A percentile compares a stretch with the other conserved stretches of the same genome.
Conservation (phyloP, 2,797 vertebrate species). For the Spea hammondii region DNA sequence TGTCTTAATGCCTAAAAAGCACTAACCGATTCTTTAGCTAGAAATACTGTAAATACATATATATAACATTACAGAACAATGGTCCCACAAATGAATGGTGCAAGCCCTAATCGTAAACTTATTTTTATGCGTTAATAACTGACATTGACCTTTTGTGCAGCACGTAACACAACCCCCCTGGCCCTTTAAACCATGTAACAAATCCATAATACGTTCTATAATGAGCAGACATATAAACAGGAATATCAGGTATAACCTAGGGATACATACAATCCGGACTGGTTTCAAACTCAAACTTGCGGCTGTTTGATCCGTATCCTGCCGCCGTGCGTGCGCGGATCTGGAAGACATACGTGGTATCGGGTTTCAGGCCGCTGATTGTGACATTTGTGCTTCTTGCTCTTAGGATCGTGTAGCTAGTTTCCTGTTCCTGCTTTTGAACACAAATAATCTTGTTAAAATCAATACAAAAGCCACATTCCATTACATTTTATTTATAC, state of each 20-base stretch:
- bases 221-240: not conserved
- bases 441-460: constrained; percentile 62
- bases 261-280: constrained; percentile 90
- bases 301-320: constrained; percentile 90
- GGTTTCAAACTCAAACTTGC: constrained; percentile 96
- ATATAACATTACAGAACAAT: no score
- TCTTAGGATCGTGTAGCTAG: constrained; percentile 95
- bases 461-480: constrained; percentile 46
- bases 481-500: not conserved
- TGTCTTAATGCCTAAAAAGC: no score
- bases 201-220: not conserved
- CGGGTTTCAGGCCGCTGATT: constrained; percentile 89
- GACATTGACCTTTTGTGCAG: no score
- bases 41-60: no score
- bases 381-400: constrained; percentile 91
- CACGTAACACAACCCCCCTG: no score
- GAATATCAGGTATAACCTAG: not conserved
- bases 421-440: constrained; percentile 96
- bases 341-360: constrained; percentile 92
- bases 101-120: no score
- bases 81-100: no score
- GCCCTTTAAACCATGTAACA: no score
- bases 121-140: no score
- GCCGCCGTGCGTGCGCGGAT: constrained; percentile 94
- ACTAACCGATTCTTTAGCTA: no score